Evolutionary conservation across 2,797 vertebrate species (phyloP).

Genomic region (Lates japonicus): DNA sequence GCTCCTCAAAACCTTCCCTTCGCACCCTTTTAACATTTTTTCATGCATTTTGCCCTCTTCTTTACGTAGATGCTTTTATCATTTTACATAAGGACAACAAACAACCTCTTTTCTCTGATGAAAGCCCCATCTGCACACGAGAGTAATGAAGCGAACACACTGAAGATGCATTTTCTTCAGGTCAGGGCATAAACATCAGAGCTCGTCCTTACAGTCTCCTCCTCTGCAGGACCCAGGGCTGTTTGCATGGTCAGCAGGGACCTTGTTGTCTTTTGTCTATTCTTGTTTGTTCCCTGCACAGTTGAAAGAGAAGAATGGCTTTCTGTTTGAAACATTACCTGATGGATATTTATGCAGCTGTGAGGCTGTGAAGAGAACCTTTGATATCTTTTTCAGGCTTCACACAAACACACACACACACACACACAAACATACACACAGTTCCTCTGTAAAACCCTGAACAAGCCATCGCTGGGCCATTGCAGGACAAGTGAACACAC

Average conservation of each 20-base stretch:
- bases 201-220: constrained; percentile 51
- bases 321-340: constrained; percentile 82
- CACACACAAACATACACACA: constrained; percentile 22
- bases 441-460: constrained; percentile 53
- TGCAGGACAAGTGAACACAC: constrained; percentile 52
- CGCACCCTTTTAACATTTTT: constrained; percentile 48
- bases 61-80: constrained; percentile 49
- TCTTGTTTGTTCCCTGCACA: constrained; percentile 79
- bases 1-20: constrained; percentile 10
- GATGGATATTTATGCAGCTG: constrained; percentile 89
- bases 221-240: constrained; percentile 52
- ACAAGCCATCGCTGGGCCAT: constrained; percentile 41
- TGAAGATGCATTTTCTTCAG: constrained; percentile 69
- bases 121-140: constrained; percentile 66
- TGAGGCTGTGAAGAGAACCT: constrained; percentile 77
- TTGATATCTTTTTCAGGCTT: constrained; percentile 76
- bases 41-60: constrained; percentile 39
- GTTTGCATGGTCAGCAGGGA: constrained; percentile 71
- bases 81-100: constrained; percentile 60
- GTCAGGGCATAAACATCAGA: constrained; percentile 59
- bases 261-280: constrained; percentile 81
- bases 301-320: constrained; percentile 80
- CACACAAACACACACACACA: constrained; percentile 27
- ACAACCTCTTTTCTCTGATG: constrained; percentile 57
- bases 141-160: constrained; percentile 63